Evolutionary conservation across 2,888 invertebrate species (phyloP), one percentile per base, ranked within the genome.

Genomic region (Tetragonula carbonaria): DNA sequence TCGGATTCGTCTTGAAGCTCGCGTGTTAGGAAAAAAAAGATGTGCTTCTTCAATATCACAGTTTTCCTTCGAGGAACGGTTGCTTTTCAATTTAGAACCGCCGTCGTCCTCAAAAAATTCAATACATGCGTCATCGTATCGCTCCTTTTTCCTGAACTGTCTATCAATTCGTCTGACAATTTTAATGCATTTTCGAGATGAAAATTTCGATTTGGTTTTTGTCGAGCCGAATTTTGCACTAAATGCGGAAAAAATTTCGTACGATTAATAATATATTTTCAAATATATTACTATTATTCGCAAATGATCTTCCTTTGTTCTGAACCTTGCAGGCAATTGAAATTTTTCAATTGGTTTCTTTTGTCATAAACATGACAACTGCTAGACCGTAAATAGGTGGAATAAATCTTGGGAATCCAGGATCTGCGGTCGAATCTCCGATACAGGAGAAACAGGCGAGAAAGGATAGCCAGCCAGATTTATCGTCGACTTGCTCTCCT

Each of bases 371-470:
- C 65, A 51, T 59, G 59, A 57, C 63, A 33, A 73, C 45, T 28
- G 66, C 28, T 1, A 2, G 21, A 21, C 16, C 59, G 28, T 23
- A 8, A 8, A 50, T 21, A 16, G 13, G 6, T 8, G 50, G 21
- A 68, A 78, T 84, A 78, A 82, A 82, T 82, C 84, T 72, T 6
- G 14, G 18, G 23, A 67, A 67, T 55, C 14, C 23, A 23, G 51
- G 63, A 74, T 77, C 66, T 16, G 68, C 67, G 18, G 55, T 18
- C 51, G 38, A 55, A 33, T 50, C 38, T 21, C 14, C 62, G 82
- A 82, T 67, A 75, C 74, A 78, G 45, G 53, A 50, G 65, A 57
- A 73, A 74, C 57, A 62, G n/a, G n/a, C 21, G 80, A 59, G 66
- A 45, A 72, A 76, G 13, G 53, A 28, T 50, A 23, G 33, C n/a